These are phyloP conservation scores for Melanaphis sacchari DNA, from an alignment of 1,140 invertebrate genomes.

Conservation along the genomic window DNA sequence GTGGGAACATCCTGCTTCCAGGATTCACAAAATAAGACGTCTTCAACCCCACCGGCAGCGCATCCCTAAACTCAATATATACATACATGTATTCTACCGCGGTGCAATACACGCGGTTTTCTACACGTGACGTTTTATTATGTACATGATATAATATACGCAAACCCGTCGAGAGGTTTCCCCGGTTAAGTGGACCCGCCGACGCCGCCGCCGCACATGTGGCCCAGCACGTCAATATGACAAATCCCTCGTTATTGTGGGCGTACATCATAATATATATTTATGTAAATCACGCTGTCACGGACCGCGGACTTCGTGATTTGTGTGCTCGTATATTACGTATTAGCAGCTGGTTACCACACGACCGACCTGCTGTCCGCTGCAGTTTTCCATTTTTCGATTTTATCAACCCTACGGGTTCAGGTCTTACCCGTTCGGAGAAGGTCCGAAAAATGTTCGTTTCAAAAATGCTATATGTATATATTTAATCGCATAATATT, in stretches of 20 bases:
- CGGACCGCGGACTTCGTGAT: neutral
- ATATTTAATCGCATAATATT: too few species aligned
- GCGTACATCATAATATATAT: neutral
- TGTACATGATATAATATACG: neutral
- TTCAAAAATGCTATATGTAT: neutral
- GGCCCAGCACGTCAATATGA: slow-evolving; percentile 11
- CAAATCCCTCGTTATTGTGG: slow-evolving; percentile 18
- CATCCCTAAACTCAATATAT: neutral
- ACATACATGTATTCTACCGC: neutral
- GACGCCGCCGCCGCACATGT: neutral
- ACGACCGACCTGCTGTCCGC: neutral
- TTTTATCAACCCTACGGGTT: neutral
- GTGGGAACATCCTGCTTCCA: slow-evolving; percentile 49
- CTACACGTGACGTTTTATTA: slow-evolving; percentile 1
- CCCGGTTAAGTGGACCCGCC: slow-evolving; percentile 40
- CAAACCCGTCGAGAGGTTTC: neutral
- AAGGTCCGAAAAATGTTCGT: neutral
- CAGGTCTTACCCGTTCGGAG: neutral
- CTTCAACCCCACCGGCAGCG: slow-evolving; percentile 16
- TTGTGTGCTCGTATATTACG: slow-evolving; percentile 22
- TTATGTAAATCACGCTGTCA: neutral
- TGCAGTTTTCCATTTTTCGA: neutral
- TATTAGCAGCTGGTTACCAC: neutral
- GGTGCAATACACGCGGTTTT: neutral
- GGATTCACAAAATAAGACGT: slow-evolving; percentile 28